Evolutionary conservation across 1,140 invertebrate genomes (phyloP), one percentile per base, ranked within the genome.

Genomic region (Apocrypta bakeri): DNA sequence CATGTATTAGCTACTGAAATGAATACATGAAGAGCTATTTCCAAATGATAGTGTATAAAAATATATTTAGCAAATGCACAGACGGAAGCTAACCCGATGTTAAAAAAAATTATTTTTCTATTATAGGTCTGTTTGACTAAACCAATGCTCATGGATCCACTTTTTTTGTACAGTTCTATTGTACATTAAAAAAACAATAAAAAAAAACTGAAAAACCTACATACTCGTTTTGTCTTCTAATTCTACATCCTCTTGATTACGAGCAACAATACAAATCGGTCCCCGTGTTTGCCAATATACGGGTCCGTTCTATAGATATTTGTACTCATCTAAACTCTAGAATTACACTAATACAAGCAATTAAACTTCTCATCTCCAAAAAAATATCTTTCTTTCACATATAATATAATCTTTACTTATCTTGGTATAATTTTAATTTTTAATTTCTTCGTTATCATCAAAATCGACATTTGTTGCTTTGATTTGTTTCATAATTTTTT

Each of bases 81-180:
- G 37, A 80, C 4, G 11, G 42, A 42, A 40, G 21, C 25, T 76
- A 75, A 76, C 68, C 66, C 75, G 40, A 56, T 75, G 56, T 68
- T 71, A 85, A 83, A 66, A 68, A 74, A 76, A 66, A 64, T 84
- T 85, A 72, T 84, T 87, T 90, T 84, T 91, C 91, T 91, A 89
- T 94, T 94, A 88, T 93, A 94, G 94, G 95, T 94, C 94, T 96
- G 86, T 96, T 96, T 89, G 95, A 96, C 90, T 96, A 96, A 94
- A 92, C 85, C 80, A 79, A 64, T 78, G 72, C 37, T 72, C 66
- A 68, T 85, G 82, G 85, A 83, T 86, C 86, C 83, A 88, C 83
- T 82, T 82, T 84, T 85, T 84, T 87, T 90, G 87, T 91, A 90
- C 90, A 89, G 85, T 90, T 90, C 74, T 87, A 88, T 88, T 89